Evolutionary conservation across 92 coral and sea anemone species (phyloP).

Genomic region (Montipora capitata): DNA sequence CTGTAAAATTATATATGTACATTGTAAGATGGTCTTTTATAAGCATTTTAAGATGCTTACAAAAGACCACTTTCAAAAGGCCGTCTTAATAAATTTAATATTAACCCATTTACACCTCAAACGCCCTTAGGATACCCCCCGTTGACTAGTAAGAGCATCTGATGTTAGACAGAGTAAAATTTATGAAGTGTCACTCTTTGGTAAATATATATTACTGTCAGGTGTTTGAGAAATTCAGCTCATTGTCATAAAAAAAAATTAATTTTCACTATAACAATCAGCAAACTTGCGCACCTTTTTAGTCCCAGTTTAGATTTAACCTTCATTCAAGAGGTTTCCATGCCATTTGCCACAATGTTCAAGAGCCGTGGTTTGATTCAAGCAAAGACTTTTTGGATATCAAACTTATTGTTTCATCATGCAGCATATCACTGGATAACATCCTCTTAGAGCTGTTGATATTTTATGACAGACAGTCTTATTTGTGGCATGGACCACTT

Average conservation of each 20-base stretch:
- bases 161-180: no score
- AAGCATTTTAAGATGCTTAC: no score
- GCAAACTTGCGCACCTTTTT: not conserved
- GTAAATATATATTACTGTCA: no score
- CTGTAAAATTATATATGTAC: not conserved
- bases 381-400: conserved; percentile 32
- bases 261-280: not conserved
- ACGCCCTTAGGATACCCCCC: no score
- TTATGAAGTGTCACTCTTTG: no score
- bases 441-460: conserved; percentile 54
- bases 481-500: conserved; percentile 79
- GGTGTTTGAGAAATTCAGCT: no score
- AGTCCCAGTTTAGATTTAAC: conserved; percentile 32
- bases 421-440: conserved; percentile 27
- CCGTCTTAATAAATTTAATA: no score
- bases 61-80: no score
- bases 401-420: conserved; percentile 24
- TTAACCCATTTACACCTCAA: no score
- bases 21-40: not conserved
- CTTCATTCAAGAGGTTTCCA: conserved; percentile 53
- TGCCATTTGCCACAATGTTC: conserved; percentile 51
- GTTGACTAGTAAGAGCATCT: no score
- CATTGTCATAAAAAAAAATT: not conserved
- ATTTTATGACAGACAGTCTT: conserved; percentile 67
- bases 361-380: conserved; percentile 73